Conservation (phyloP, 2,113 vertebrate genomes). For the Scolopax mira region DNA sequence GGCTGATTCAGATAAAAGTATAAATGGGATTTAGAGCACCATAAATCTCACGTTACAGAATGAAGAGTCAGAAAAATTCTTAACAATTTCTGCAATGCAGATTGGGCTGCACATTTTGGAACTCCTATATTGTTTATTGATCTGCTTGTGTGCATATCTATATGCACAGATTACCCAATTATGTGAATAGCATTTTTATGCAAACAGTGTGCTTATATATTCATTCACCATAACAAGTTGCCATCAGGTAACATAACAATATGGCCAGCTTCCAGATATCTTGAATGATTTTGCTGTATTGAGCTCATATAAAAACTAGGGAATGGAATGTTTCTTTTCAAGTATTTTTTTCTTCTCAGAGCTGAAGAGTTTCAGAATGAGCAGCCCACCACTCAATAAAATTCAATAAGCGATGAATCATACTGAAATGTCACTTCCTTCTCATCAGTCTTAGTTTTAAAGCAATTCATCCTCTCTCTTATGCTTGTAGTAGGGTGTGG, state of each 20-base stretch:
- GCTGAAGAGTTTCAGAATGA: background rate
- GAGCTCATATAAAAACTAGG: background rate
- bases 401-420: conserved; percentile 30
- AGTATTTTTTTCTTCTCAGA: background rate
- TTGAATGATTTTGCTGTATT: background rate
- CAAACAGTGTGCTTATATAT: background rate
- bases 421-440: conserved; percentile 35
- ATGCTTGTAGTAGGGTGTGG: background rate
- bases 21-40: conserved; percentile 57
- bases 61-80: conserved; percentile 5
- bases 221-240: background rate
- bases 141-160: background rate
- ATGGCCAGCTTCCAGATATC: background rate
- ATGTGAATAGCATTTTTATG: background rate
- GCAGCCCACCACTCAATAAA: background rate
- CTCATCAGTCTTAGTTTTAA: conserved; percentile 30
- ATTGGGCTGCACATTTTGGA: background rate
- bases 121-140: conserved; percentile 18
- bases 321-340: background rate
- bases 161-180: background rate
- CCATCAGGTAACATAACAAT: background rate
- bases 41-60: conserved; percentile 48
- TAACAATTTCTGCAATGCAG: conserved; percentile 14
- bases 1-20: conserved; percentile 55
- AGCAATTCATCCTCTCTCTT: conserved; percentile 14